Evolutionary conservation across 2,888 invertebrate genomes (phyloP).

Genomic region (Actias luna): DNA sequence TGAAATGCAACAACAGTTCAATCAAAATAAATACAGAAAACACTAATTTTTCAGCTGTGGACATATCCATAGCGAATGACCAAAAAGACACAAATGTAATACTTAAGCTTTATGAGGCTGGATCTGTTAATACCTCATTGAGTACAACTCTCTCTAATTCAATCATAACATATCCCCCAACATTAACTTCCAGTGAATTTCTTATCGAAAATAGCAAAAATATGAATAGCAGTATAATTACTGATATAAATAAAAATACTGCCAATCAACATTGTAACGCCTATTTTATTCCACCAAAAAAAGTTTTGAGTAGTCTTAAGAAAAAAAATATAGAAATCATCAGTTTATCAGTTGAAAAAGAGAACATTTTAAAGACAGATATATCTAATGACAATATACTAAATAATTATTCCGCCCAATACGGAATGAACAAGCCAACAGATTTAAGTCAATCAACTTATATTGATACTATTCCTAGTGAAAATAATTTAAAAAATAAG

Average conservation of each 20-base stretch:
- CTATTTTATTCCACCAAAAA: conserved; percentile 47
- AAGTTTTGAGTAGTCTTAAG: conserved; percentile 25
- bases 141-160: conserved; percentile 43
- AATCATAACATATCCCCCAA: conserved; percentile 58
- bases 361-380: background rate
- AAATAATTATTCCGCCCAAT: background rate
- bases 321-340: conserved; percentile 19
- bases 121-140: conserved; percentile 26
- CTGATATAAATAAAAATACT: conserved; percentile 30
- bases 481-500: conserved; percentile 1
- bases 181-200: conserved; percentile 32
- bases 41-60: background rate
- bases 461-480: background rate
- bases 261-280: conserved; percentile 33
- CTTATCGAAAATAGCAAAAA: conserved; percentile 30
- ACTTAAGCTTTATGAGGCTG: conserved; percentile 21
- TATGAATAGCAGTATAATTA: conserved; percentile 24
- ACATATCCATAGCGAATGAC: conserved; percentile 14
- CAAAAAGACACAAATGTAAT: conserved; percentile 12
- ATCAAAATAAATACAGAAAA: background rate
- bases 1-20: background rate
- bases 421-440: background rate
- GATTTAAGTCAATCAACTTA: background rate
- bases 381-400: background rate
- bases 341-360: conserved; percentile 12